These are phyloP conservation scores for Bruchidius siliquastri DNA, from an alignment of 2,888 invertebrate species.

Conservation along the genomic window DNA sequence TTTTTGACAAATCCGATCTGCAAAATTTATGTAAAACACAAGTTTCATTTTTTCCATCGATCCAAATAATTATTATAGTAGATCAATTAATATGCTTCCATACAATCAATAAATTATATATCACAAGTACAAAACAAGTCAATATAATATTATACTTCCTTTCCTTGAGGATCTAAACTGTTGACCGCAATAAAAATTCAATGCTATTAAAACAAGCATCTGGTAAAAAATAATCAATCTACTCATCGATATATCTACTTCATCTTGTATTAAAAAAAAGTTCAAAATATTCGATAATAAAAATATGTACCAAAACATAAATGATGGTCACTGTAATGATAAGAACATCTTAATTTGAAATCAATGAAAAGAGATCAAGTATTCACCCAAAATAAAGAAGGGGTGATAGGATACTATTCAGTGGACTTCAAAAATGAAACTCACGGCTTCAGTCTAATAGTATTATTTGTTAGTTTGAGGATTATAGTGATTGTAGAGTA, in stretches of 20 bases:
- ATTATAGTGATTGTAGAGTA: too few relatives aligned
- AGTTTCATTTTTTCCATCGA: too few relatives aligned
- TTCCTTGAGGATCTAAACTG: background rate
- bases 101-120: background rate
- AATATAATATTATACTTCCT: background rate
- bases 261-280: background rate
- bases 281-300: too few relatives aligned
- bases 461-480: too few relatives aligned
- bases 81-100: background rate
- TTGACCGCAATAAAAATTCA: background rate
- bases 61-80: background rate
- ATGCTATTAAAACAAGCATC: background rate
- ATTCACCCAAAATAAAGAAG: background rate
- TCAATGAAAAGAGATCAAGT: background rate
- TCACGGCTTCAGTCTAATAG: too few relatives aligned
- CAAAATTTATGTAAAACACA: background rate
- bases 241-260: background rate
- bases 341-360: background rate
- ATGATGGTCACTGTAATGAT: background rate
- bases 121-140: constrained; percentile 7
- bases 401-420: background rate
- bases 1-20: too few relatives aligned
- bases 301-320: background rate
- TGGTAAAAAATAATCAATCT: background rate
- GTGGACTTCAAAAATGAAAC: background rate